phyloP scores from a whole-genome alignment of 2,797 vertebrate genomes.

The Myotis vivesi region DNA sequence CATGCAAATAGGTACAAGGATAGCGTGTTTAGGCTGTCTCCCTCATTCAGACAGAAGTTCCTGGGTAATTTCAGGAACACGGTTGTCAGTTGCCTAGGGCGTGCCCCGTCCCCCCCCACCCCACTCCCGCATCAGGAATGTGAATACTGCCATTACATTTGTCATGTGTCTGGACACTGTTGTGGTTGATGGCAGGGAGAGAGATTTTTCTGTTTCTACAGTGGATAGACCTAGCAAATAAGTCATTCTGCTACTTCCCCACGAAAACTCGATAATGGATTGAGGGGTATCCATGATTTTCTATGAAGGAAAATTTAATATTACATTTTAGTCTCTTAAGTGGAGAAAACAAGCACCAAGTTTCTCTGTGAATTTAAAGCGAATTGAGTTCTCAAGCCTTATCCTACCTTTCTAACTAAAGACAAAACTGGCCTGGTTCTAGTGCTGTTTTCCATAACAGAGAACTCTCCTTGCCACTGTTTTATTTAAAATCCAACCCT shows the following conservation, averaged over 20 bases:
- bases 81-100: neutral
- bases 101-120: neutral
- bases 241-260: neutral
- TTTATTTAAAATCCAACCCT: constrained; percentile 43
- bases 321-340: neutral
- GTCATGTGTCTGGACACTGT: neutral
- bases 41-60: neutral
- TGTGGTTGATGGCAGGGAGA: neutral
- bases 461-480: neutral
- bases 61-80: neutral
- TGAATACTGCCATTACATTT: neutral
- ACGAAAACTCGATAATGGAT: neutral
- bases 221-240: constrained; percentile 3
- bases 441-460: constrained; percentile 34
- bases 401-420: constrained; percentile 13
- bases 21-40: neutral
- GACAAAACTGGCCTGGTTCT: constrained; percentile 40
- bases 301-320: constrained; percentile 18
- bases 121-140: neutral
- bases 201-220: neutral
- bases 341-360: constrained; percentile 40
- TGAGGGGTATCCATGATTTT: constrained; percentile 13
- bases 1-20: neutral
- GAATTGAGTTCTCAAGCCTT: neutral
- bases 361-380: constrained; percentile 56